These are phyloP conservation scores for Saccopteryx bilineata DNA, from an alignment of 2,113 vertebrate species.

Conservation along the genomic window DNA sequence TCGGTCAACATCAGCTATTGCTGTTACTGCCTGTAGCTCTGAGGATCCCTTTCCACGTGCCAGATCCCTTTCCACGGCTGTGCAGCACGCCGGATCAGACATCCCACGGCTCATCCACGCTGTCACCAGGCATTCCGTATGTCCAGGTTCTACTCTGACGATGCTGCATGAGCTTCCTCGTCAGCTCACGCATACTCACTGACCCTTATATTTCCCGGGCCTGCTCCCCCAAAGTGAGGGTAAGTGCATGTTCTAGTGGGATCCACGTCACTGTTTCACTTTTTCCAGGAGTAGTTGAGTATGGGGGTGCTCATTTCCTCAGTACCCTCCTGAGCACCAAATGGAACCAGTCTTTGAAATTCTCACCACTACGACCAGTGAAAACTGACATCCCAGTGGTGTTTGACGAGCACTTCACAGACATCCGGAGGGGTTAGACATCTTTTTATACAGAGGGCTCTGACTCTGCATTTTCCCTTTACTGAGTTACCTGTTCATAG, in stretches of 20 bases:
- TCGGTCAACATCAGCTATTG: rapidly evolving
- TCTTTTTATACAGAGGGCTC: neutral
- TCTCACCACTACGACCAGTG: no score
- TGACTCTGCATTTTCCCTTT: neutral
- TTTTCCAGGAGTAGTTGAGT: neutral
- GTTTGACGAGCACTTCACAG: neutral
- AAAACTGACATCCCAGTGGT: neutral
- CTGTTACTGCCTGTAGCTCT: rapidly evolving
- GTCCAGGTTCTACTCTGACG: neutral
- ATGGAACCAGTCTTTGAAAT: neutral
- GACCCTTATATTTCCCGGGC: neutral
- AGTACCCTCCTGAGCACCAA: neutral
- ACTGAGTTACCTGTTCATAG: no score
- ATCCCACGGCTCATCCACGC: rapidly evolving
- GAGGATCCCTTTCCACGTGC: rapidly evolving
- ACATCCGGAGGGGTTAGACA: no score
- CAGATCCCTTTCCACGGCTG: no score
- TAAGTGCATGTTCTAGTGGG: rapidly evolving
- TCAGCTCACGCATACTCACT: neutral
- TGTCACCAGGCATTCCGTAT: neutral
- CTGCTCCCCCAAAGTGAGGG: neutral
- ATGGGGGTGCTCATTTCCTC: neutral
- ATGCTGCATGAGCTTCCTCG: rapidly evolving
- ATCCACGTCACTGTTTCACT: rapidly evolving
- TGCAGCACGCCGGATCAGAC: neutral